Base-by-base conservation (phyloP, 2,888 invertebrate genomes). In the Scotopteryx bipunctaria region DNA sequence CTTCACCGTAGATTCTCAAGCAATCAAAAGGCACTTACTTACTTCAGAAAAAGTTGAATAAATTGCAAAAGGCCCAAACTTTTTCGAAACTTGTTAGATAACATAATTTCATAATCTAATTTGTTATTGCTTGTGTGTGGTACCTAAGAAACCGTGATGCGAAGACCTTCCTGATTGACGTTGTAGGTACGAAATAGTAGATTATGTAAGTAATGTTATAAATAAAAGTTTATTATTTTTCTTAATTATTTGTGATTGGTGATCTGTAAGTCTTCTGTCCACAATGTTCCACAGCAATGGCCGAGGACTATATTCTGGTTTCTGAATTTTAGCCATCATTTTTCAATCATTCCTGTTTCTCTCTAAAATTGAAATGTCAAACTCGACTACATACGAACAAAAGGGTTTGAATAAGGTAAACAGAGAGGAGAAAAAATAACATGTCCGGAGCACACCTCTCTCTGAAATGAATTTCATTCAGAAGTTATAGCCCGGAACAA, bases 351-450 rank as follows among this genome's bases (percentile, higher is more conserved):
- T 35, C 9, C 25, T n/a, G 19, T 9, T 17, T 42, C 57, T 52
- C 53, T 53, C 54, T 59, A 58, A 69, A 71, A 67, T 69, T 68
- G 67, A 74, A 69, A 68, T 71, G 70, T 73, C 73, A 73, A 71
- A 67, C 58, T 67, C 61, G 54, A 51, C 55, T 43, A 52, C 51
- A 50, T 64, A 66, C 64, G n/a, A n/a, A n/a, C n/a, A n/a, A 68
- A 69, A 63, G 66, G 63, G 63, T 49, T 40, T 49, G 57, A 57
- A 49, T 55, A 46, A 55, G 40, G 63, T 60, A 69, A 67, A 64
- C 57, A 69, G 58, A 61, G 56, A 52, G 60, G 53, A 59, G 37
- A 71, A 71, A 73, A 69, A 59, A 58, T 61, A 64, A 69, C 59
- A 63, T 61, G 72, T 67, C 68, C 64, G 63, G 55, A 60, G 64